These are phyloP conservation scores for Drosophila trapezifrons DNA, from an alignment of 1,140 invertebrate genomes.

Conservation along the genomic window DNA sequence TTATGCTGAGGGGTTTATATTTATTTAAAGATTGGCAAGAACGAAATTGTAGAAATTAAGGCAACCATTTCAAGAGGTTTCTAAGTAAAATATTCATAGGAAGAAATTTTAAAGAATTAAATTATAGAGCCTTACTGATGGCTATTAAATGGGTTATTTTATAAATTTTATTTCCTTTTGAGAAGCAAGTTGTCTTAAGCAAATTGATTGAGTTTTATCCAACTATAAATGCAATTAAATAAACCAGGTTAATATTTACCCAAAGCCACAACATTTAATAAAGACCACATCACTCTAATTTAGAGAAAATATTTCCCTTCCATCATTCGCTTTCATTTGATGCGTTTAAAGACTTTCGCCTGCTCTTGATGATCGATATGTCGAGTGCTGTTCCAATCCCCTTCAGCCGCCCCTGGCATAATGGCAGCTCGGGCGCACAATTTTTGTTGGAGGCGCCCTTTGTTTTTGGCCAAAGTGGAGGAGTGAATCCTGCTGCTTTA, in stretches of 20 bases:
- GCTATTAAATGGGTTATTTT: not conserved
- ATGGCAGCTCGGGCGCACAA: constrained; percentile 59
- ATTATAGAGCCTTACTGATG: too few species aligned
- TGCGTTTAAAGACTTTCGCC: constrained; percentile 39
- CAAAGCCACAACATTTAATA: not conserved
- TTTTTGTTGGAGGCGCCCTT: constrained; percentile 46
- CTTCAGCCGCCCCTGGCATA: constrained; percentile 21
- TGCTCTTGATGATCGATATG: constrained; percentile 58
- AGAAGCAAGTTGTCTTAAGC: not conserved
- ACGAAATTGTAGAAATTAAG: not conserved
- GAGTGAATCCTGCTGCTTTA: constrained; percentile 31
- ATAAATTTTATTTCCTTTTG: not conserved
- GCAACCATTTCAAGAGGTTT: not conserved
- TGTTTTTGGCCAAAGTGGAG: constrained; percentile 29
- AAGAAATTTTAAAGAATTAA: not conserved
- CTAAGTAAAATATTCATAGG: too few species aligned
- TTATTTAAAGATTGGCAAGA: constrained; percentile 4
- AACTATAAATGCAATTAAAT: too few species aligned
- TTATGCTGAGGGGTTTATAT: constrained; percentile 6
- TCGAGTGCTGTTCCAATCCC: constrained; percentile 40
- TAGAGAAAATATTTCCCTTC: not conserved
- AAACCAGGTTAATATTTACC: too few species aligned
- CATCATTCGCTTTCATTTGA: constrained; percentile 16
- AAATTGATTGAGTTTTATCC: not conserved
- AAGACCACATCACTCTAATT: too few species aligned